A percentile compares a stretch with the other conserved stretches of the same genome.
phyloP scores from a whole-genome alignment of 2,797 vertebrate genomes.

The Picus viridis region DNA sequence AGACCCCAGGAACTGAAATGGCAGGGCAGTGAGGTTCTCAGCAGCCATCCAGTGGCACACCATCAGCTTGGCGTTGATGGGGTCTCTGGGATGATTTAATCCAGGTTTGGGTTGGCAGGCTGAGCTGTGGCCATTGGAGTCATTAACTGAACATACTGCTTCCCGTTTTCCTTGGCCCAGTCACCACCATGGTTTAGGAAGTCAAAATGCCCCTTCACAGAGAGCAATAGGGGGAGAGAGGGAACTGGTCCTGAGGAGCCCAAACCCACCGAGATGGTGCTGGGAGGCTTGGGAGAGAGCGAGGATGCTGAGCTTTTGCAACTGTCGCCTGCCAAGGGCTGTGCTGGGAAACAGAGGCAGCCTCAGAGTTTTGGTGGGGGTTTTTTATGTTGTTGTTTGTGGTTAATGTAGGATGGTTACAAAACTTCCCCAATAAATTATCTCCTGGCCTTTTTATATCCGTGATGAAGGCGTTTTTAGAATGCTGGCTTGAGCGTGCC shows the following conservation, averaged over 20 bases:
- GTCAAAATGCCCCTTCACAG: conserved; percentile 9
- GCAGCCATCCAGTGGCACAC: background rate
- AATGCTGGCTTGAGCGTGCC: conserved; percentile 13
- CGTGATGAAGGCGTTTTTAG: conserved; percentile 56
- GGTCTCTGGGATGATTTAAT: conserved; percentile 55
- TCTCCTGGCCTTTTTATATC: conserved; percentile 56
- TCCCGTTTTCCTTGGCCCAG: conserved; percentile 64
- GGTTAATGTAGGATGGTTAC: conserved; percentile 56
- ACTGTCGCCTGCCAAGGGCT: conserved; percentile 18
- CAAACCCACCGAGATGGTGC: background rate
- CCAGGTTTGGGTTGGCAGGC: conserved; percentile 42
- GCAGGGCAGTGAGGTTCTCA: background rate
- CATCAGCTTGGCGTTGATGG: background rate
- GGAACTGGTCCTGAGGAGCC: background rate
- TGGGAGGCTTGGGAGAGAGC: background rate
- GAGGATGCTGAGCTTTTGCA: background rate
- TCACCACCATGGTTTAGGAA: conserved; percentile 62
- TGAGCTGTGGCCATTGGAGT: background rate
- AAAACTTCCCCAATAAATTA: conserved; percentile 68
- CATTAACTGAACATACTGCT: conserved; percentile 51
- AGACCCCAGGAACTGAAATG: background rate
- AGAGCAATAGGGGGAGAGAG: background rate
- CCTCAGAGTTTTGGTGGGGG: background rate
- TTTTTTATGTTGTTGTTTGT: conserved; percentile 7
- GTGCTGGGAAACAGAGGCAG: conserved; percentile 28